Percentiles rank a stretch among this genome's conserved stretches.
Conservation (phyloP, 1,140 invertebrate genomes). For the Ptiloglossa arizonensis region DNA sequence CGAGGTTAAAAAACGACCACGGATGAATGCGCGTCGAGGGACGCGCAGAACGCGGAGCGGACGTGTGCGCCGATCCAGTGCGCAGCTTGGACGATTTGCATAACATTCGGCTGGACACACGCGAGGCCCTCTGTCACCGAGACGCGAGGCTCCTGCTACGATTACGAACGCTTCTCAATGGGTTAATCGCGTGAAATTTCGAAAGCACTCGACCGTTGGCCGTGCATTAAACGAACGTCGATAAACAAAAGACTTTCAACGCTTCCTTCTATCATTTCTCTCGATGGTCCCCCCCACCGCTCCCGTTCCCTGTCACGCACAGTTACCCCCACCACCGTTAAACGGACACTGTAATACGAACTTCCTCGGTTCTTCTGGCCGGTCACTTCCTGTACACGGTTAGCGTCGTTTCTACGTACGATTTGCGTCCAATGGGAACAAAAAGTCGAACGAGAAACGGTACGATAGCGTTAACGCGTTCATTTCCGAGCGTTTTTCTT, state of each 20-base stretch:
- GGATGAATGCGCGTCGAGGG: neutral
- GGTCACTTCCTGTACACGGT: too few species aligned
- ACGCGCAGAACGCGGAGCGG: too few species aligned
- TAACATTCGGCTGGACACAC: neutral
- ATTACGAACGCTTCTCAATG: neutral
- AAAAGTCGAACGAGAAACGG: too few species aligned
- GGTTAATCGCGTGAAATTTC: slow-evolving; percentile 21
- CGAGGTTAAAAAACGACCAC: neutral
- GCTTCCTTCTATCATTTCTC: slow-evolving; percentile 46
- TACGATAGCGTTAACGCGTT: too few species aligned
- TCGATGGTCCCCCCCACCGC: neutral
- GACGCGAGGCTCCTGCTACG: neutral
- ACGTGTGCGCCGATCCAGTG: neutral
- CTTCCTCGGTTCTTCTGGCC: too few species aligned
- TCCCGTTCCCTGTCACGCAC: slow-evolving; percentile 15
- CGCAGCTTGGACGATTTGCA: neutral
- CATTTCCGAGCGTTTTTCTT: too few species aligned
- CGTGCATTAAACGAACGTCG: slow-evolving; percentile 4
- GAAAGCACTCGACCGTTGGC: slow-evolving; percentile 6
- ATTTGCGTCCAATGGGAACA: too few species aligned
- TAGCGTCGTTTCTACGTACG: neutral
- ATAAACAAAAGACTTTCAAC: slow-evolving; percentile 33
- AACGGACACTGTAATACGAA: slow-evolving; percentile 47
- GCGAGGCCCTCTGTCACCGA: neutral
- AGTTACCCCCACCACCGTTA: slow-evolving; percentile 2